Percentiles rank a stretch among this genome's conserved stretches.
These are phyloP conservation scores for Serranochromis macrocephalus DNA, from an alignment of 2,113 vertebrate genomes.

Conservation along the genomic window DNA sequence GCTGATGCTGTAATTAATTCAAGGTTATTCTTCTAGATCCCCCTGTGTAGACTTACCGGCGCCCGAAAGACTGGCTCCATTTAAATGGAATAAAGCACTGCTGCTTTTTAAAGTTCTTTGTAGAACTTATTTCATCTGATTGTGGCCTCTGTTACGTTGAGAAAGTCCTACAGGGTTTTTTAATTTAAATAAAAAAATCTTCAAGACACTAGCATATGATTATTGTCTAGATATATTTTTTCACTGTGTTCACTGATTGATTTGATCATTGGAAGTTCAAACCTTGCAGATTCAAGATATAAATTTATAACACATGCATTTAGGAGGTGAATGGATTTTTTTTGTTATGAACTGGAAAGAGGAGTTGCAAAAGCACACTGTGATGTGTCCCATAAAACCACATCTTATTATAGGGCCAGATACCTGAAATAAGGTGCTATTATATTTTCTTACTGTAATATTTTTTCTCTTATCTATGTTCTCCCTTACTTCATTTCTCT, in stretches of 20 bases:
- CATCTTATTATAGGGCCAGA: background rate
- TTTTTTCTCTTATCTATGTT: background rate
- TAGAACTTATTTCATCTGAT: background rate
- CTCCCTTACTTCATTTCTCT: background rate
- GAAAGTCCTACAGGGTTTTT: background rate
- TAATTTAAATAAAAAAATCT: background rate
- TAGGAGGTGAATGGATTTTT: accelerated
- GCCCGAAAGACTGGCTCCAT: accelerated
- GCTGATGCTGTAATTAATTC: background rate
- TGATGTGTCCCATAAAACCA: background rate
- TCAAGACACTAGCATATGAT: accelerated
- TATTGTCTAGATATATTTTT: background rate
- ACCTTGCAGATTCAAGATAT: background rate
- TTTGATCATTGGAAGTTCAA: background rate
- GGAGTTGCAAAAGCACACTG: background rate
- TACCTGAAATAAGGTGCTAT: background rate
- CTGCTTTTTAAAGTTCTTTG: background rate
- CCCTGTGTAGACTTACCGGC: accelerated
- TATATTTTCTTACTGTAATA: background rate
- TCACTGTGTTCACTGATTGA: background rate
- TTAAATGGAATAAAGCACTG: background rate
- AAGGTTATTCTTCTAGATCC: background rate
- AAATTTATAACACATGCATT: background rate
- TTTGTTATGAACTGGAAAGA: background rate
- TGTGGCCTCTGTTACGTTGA: background rate